Conservation (phyloP, 2,797 vertebrate genomes). For the Pseudomugil gertrudae region DNA sequence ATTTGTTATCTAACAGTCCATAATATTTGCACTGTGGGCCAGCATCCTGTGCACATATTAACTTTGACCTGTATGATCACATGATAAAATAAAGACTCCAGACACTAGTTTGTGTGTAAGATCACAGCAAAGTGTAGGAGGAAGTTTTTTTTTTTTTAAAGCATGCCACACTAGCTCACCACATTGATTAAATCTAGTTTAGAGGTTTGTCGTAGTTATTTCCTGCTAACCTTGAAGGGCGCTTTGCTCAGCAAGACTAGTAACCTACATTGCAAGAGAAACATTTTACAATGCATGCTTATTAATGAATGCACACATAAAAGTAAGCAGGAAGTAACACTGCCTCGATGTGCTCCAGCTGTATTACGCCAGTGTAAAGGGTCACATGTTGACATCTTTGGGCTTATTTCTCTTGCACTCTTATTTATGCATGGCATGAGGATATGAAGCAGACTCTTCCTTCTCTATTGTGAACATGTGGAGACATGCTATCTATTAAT, state of each 20-base stretch:
- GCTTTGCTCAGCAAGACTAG: slow-evolving; percentile 31
- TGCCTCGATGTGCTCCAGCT: not conserved
- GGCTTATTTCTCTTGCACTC: not conserved
- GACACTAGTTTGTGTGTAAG: not conserved
- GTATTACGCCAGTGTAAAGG: not conserved
- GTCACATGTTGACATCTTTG: slow-evolving; percentile 14
- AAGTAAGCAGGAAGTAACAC: slow-evolving; percentile 5
- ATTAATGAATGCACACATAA: slow-evolving; percentile 3
- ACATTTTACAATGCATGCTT: not conserved
- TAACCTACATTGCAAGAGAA: slow-evolving; percentile 41
- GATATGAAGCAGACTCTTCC: slow-evolving; percentile 30
- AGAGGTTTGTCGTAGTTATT: slow-evolving; percentile 41
- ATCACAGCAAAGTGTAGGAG: slow-evolving; percentile 5
- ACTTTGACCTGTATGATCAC: not conserved
- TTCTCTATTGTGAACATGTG: slow-evolving; percentile 25
- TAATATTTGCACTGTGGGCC: slow-evolving; percentile 14
- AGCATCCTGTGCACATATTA: slow-evolving; percentile 28
- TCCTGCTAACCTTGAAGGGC: slow-evolving; percentile 50
- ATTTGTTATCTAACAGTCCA: not conserved
- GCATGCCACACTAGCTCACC: slow-evolving; percentile 1
- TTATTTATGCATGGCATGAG: slow-evolving; percentile 39
- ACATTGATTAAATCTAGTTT: slow-evolving; percentile 32
- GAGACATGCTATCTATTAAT: slow-evolving; percentile 46
- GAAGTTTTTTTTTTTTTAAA: slow-evolving; percentile 24
- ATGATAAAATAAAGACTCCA: slow-evolving; percentile 7